Conservation (phyloP, 2,888 invertebrate genomes). For the Cephus pulcher region DNA sequence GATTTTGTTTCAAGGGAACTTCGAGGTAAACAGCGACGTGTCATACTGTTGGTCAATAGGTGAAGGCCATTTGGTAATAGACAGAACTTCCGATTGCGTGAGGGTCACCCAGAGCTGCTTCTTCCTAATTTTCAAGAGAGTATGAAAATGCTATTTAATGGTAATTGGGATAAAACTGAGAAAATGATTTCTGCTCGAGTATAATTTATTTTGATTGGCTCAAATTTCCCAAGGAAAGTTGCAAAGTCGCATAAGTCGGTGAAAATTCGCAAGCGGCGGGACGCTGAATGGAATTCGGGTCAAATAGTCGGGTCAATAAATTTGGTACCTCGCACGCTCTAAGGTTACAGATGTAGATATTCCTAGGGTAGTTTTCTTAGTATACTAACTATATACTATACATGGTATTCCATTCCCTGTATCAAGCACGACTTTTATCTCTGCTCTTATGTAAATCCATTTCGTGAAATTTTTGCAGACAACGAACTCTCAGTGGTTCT, state of each 20-base stretch:
- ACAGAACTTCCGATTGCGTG: not conserved
- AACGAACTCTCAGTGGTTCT: not conserved
- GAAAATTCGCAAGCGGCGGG: slow-evolving; percentile 12
- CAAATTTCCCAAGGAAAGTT: not conserved
- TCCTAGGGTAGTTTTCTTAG: not conserved
- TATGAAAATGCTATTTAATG: no score
- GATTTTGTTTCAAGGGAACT: not conserved
- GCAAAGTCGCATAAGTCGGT: no score
- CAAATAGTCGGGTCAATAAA: slow-evolving; percentile 39
- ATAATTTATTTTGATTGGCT: not conserved
- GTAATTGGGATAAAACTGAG: not conserved
- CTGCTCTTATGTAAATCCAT: not conserved
- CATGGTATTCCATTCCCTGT: not conserved
- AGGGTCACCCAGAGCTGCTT: no score
- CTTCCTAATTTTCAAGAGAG: no score
- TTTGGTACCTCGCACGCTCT: slow-evolving; percentile 5
- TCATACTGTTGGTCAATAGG: not conserved
- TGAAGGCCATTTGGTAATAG: not conserved
- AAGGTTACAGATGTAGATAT: not conserved
- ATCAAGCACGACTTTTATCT: not conserved
- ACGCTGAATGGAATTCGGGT: slow-evolving; percentile 38
- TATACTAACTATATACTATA: not conserved
- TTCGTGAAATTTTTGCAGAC: not conserved
- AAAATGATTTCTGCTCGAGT: not conserved
- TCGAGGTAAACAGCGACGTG: not conserved